Evolutionary conservation across 37 sponge, comb jelly and placozoan species (phyloP), one percentile per base, ranked within the genome.

Genomic region (Halichondria panicea): DNA sequence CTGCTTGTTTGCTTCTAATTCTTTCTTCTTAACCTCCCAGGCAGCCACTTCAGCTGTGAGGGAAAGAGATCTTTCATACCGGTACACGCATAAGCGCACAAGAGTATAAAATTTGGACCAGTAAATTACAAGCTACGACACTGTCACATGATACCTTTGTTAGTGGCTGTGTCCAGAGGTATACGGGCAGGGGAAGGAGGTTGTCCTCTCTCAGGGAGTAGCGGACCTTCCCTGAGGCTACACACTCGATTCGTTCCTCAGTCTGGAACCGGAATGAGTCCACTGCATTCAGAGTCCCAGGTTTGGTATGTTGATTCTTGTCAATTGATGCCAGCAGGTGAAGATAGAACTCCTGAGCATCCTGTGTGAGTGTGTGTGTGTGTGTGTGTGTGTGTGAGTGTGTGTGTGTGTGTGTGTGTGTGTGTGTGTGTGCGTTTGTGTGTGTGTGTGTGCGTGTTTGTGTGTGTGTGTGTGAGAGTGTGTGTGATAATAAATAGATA

Each of bases 291-390:
- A 62, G n/a, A 24, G 74, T 1, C 21, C 65, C 74, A 13, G 81
- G 25, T 5, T 50, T 22, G 3, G 67, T 1, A 0, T 57, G 38
- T 59, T 93, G 70, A 21, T 65, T 68, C 46, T 77, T 65, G 50
- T 91, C 92, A 45, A 95, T 81, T 41, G 72, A 28, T 31, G 55
- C 27, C 35, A 95, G 74, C 38, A 95, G 60, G 46, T 95, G 90
- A 21, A 95, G 81, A 60, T 92, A 78, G 70, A 83, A 95, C 75
- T 95, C 96, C 42, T 81, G 85, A 19, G 92, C 92, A 74, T 95
- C 96, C 77, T 93, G 80, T 2, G n/a, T 19, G 36, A 32, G n/a
- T n/a, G n/a, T n/a, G n/a, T n/a, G n/a, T n/a, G n/a, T n/a, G n/a
- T n/a, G n/a, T n/a, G n/a, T n/a, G 43, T 63, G 7, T 63, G 4